Base-by-base conservation (phyloP, 2,888 invertebrate genomes). In the Dromius quadrimaculatus region DNA sequence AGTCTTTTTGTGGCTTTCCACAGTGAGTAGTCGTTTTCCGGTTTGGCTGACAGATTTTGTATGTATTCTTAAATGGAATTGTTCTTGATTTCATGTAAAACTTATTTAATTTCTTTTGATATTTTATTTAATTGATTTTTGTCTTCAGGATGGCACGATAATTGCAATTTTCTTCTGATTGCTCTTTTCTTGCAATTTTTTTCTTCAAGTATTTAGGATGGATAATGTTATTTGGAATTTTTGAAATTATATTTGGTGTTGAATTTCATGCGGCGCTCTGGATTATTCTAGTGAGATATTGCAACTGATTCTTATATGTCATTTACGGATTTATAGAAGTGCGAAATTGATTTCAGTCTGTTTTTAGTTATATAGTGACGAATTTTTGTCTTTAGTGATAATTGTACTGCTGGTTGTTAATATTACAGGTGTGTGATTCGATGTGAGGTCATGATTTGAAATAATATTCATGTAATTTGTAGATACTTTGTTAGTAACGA, bases 391-490 rank as follows among this genome's bases (percentile, higher is more conserved):
- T n/a, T n/a, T n/a, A n/a, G n/a, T n/a, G n/a, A n/a, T n/a, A n/a
- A n/a, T n/a, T n/a, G n/a, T n/a, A n/a, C n/a, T n/a, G n/a, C n/a
- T n/a, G n/a, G n/a, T n/a, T n/a, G n/a, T n/a, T n/a, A n/a, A 36
- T 11, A 74, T 41, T 8, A 76, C 68, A 4, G 75, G 73, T 15
- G 73, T 72, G 36, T 76, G 75, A 23, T 75, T 73, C 1, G 76
- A 75, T 28, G 72, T 72, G 9, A 76, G 47, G 47, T 77, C 75
- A n/a, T 71, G 43, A 19, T 70, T 65, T 9, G 72, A 63, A 57
- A 71, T 62, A 22, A 71, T 63, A 22, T 50, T 32, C 5, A 63
- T 61, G 45, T 72, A 71, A 19, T 71, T 72, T 41, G 34, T 74
- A 4, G 77, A 76, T 38, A 73, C 47, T 73, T 76, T 74, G 8